phyloP scores from a whole-genome alignment of 2,888 invertebrate genomes.

The Aleiodes alternator region DNA sequence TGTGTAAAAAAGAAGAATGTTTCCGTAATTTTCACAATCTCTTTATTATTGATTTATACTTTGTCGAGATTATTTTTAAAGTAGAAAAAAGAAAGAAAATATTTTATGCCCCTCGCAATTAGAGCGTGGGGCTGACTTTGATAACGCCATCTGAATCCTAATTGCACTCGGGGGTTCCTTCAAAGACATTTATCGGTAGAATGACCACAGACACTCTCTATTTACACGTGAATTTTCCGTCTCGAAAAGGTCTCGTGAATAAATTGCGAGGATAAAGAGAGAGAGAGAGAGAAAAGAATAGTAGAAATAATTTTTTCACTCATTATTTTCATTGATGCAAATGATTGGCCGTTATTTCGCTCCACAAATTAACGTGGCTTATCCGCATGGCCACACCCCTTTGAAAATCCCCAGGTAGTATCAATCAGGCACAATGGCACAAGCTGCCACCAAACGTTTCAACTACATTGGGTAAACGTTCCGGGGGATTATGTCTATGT shows the following conservation, averaged over 20 bases:
- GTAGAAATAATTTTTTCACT: neutral
- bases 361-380: slow-evolving; percentile 9
- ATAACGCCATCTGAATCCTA: slow-evolving; percentile 15
- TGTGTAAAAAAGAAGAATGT: too few species aligned
- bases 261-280: neutral
- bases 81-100: neutral
- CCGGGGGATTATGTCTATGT: neutral
- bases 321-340: neutral
- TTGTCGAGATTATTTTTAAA: neutral
- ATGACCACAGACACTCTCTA: neutral
- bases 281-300: neutral
- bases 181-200: neutral
- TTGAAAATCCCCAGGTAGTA: neutral
- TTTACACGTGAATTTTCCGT: neutral
- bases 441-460: neutral
- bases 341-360: neutral
- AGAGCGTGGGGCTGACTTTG: neutral
- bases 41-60: too few species aligned
- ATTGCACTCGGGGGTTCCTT: neutral
- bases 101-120: neutral
- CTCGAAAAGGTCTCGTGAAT: neutral
- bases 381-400: neutral
- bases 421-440: slow-evolving; percentile 9
- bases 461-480: neutral
- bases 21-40: too few species aligned